Conservation (phyloP, 2,888 invertebrate genomes). For the Aleiodes testaceus region DNA sequence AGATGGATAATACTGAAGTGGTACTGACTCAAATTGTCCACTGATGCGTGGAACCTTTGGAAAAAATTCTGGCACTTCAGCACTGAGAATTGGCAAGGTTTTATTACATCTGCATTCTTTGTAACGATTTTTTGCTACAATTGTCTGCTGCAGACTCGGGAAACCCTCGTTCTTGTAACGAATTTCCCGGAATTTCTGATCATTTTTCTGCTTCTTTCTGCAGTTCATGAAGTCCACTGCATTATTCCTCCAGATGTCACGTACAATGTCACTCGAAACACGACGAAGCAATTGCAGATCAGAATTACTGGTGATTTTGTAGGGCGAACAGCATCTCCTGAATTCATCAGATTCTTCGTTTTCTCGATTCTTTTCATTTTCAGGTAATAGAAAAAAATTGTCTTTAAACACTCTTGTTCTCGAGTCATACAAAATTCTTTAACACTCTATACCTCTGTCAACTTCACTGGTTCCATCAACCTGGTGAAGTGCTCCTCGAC, state of each 20-base stretch:
- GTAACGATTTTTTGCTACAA: constrained; percentile 28
- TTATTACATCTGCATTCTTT: constrained; percentile 19
- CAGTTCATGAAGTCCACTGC: background rate
- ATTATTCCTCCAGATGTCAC: constrained; percentile 57
- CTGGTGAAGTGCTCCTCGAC: constrained; percentile 64
- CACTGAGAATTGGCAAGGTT: constrained; percentile 55
- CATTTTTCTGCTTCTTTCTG: background rate
- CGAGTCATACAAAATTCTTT: too few species aligned
- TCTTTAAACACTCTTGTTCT: too few species aligned
- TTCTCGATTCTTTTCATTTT: constrained; percentile 23
- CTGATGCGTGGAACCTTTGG: constrained; percentile 58
- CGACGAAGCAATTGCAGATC: constrained; percentile 63
- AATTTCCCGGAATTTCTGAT: background rate
- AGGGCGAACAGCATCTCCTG: constrained; percentile 51
- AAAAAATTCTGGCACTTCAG: constrained; percentile 69
- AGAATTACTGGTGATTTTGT: constrained; percentile 58
- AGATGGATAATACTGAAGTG: constrained; percentile 61
- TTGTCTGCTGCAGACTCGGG: constrained; percentile 16
- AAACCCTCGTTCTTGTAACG: background rate
- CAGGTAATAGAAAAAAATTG: background rate
- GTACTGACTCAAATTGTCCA: constrained; percentile 48
- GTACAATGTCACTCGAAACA: constrained; percentile 57
- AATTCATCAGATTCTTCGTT: constrained; percentile 32
- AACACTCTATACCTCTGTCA: constrained; percentile 2
- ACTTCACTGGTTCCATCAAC: constrained; percentile 8